These are phyloP conservation scores for Equus quagga DNA, from an alignment of 2,113 vertebrate genomes.

Conservation along the genomic window DNA sequence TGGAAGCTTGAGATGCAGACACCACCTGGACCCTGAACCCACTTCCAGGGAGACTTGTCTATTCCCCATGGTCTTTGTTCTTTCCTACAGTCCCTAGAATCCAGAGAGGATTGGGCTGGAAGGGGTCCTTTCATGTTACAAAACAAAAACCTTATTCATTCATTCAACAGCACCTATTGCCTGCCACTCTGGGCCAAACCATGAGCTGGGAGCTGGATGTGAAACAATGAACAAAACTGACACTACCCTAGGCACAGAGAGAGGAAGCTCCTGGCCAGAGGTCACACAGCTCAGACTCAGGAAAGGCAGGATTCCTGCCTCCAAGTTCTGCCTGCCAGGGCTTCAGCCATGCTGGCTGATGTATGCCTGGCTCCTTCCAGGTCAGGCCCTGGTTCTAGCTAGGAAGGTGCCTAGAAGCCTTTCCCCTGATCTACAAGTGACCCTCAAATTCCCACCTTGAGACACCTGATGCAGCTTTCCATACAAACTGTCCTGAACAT, in stretches of 20 bases:
- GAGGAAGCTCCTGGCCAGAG: not conserved
- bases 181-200: not conserved
- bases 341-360: not conserved
- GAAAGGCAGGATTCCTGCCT: not conserved
- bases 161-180: not conserved
- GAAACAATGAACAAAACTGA: not conserved
- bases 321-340: not conserved
- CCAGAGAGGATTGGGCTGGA: not conserved
- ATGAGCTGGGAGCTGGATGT: not conserved
- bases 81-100: not conserved
- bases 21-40: not conserved
- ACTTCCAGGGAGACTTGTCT: not conserved
- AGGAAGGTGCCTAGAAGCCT: not conserved
- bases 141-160: conserved; percentile 30
- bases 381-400: not conserved
- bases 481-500: not conserved
- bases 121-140: not conserved
- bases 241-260: not conserved
- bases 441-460: not conserved
- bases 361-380: not conserved
- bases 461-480: not conserved
- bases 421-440: not conserved
- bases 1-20: not conserved
- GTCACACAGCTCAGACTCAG: not conserved
- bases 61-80: not conserved